Percentiles rank a stretch among this genome's conserved stretches.
These are phyloP conservation scores for Choristoneura rosaceana DNA, from an alignment of 2,888 invertebrate species.

Conservation along the genomic window DNA sequence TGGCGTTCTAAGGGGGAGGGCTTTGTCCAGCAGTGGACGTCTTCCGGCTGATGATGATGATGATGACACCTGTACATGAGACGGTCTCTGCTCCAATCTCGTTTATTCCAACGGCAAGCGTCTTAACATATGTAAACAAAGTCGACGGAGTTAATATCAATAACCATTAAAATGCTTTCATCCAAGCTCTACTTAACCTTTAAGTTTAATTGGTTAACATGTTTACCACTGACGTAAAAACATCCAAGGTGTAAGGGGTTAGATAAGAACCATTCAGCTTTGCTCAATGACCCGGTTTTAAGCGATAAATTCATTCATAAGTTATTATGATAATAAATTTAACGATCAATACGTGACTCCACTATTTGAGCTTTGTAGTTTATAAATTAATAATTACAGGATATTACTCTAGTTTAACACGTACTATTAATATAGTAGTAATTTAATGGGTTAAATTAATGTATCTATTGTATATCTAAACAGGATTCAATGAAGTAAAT, in stretches of 20 bases:
- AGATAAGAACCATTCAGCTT: conserved; percentile 39
- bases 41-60: no score
- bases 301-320: conserved; percentile 48
- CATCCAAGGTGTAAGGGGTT: conserved; percentile 44
- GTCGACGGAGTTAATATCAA: no score
- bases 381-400: conserved; percentile 25
- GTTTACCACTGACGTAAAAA: conserved; percentile 16
- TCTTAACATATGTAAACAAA: no score
- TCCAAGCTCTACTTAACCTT: conserved; percentile 5
- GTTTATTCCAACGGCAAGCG: no score
- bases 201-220: not conserved
- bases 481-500: not conserved
- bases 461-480: conserved; percentile 21
- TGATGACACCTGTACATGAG: no score
- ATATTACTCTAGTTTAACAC: conserved; percentile 30
- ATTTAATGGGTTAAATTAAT: conserved; percentile 18
- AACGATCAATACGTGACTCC: conserved; percentile 35
- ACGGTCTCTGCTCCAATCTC: no score
- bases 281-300: conserved; percentile 44
- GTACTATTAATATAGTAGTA: conserved; percentile 25
- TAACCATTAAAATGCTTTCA: not conserved
- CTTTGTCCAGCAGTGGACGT: no score
- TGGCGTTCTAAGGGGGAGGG: no score
- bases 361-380: conserved; percentile 14
- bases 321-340: conserved; percentile 42